These are phyloP conservation scores for Aythya baeri DNA, from an alignment of 2,113 vertebrate species.

Conservation along the genomic window DNA sequence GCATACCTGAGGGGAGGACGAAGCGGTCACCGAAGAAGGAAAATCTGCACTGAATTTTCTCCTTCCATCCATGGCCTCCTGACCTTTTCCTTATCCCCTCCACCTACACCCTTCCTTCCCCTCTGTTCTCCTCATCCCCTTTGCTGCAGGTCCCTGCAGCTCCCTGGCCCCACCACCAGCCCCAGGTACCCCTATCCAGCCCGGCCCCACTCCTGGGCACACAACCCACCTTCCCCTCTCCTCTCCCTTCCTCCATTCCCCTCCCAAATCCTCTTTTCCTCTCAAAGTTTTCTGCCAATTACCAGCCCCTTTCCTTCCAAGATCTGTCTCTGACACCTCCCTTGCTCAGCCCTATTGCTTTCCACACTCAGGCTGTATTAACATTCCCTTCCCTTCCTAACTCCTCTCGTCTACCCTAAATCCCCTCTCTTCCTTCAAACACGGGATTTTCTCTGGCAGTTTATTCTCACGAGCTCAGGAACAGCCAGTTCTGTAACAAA, in stretches of 20 bases:
- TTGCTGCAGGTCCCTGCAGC: not conserved
- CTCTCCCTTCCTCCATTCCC: not conserved
- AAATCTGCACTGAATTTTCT: not conserved
- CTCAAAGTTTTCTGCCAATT: not conserved
- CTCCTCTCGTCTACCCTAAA: conserved; percentile 37
- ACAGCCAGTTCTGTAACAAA: conserved; percentile 67
- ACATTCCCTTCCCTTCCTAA: conserved; percentile 3
- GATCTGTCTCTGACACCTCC: not conserved
- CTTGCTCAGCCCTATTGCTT: not conserved
- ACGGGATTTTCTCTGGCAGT: conserved; percentile 27
- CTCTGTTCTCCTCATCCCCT: not conserved
- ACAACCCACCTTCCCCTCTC: not conserved
- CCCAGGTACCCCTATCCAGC: not conserved
- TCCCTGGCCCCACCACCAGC: not conserved
- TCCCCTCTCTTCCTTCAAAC: conserved; percentile 31
- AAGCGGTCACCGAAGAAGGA: not conserved
- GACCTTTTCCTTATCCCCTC: not conserved
- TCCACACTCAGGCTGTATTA: not conserved
- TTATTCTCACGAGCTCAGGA: conserved; percentile 57
- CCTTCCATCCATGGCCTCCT: not conserved
- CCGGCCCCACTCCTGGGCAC: not conserved
- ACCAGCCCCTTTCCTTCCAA: not conserved
- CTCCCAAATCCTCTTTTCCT: not conserved
- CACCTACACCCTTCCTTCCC: not conserved
- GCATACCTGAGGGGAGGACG: conserved; percentile 82